phyloP scores from a whole-genome alignment of 2,888 invertebrate genomes.

The Proisotoma minuta region DNA sequence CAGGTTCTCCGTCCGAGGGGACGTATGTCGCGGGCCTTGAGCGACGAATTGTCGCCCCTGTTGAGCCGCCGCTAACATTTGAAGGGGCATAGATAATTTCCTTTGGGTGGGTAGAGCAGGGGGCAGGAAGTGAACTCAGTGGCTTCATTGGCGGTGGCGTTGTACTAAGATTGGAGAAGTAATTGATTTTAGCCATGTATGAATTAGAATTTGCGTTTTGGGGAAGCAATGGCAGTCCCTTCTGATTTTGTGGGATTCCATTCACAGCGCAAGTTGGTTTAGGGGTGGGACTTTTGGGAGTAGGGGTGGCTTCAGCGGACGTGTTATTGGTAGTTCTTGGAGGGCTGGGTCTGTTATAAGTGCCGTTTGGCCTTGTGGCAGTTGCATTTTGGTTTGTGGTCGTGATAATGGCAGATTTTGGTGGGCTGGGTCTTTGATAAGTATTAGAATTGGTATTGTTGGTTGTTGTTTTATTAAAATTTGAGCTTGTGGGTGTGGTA shows the following conservation, averaged over 20 bases:
- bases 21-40: no score
- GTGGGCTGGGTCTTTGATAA: background rate
- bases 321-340: background rate
- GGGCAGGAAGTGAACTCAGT: constrained; percentile 40
- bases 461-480: background rate
- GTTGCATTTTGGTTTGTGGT: no score
- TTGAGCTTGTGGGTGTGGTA: background rate
- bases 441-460: background rate
- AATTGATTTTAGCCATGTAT: constrained; percentile 47
- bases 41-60: constrained; percentile 42
- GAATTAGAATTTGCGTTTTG: constrained; percentile 28
- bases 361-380: no score
- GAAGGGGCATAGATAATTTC: constrained; percentile 42
- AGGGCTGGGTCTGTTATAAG: background rate
- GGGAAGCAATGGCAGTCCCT: background rate
- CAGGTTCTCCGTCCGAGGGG: constrained; percentile 12
- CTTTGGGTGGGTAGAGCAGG: constrained; percentile 34
- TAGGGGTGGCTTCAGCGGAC: background rate
- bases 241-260: constrained; percentile 40
- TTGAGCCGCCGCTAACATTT: constrained; percentile 15
- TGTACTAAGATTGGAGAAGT: constrained; percentile 36
- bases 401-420: background rate
- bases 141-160: constrained; percentile 41
- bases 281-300: background rate
- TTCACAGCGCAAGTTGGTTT: constrained; percentile 47